phyloP scores from a whole-genome alignment of 2,888 invertebrate genomes.

The Nephrocerus scutellatus region DNA sequence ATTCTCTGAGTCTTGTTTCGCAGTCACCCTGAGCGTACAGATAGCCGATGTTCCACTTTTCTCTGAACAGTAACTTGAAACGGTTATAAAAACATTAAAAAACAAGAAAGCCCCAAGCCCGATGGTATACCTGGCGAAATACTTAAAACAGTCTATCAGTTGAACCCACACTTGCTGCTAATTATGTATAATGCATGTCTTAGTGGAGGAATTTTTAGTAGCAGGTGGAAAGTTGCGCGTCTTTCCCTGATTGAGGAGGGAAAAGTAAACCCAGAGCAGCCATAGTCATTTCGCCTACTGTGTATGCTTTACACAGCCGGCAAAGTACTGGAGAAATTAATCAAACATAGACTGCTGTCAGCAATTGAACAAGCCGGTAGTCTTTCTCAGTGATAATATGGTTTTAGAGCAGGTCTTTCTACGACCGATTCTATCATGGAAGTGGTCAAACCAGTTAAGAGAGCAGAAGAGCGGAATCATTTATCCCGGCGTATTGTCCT shows the following conservation, averaged over 20 bases:
- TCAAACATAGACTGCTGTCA: neutral
- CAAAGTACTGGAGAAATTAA: slow-evolving; percentile 1
- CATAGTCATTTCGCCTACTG: too few relatives aligned
- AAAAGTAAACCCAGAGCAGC: neutral
- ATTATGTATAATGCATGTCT: neutral
- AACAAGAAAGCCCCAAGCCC: neutral
- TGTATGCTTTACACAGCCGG: slow-evolving; percentile 3
- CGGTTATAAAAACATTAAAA: neutral
- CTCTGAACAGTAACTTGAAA: neutral
- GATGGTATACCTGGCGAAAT: neutral
- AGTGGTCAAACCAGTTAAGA: neutral
- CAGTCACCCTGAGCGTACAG: too few relatives aligned
- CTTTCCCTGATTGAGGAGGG: too few relatives aligned
- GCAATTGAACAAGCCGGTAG: neutral
- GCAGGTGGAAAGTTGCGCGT: too few relatives aligned
- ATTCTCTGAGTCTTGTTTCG: neutral
- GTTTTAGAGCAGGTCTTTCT: neutral
- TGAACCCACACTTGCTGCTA: neutral
- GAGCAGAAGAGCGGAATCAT: slow-evolving; percentile 1
- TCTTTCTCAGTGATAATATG: neutral
- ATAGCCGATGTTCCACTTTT: neutral
- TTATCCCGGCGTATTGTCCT: neutral
- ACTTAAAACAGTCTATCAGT: neutral
- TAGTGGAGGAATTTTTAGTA: neutral
- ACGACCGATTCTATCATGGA: slow-evolving; percentile 1